Base-by-base conservation (phyloP, 2,113 vertebrate genomes). In the Ranitomeya imitator region DNA sequence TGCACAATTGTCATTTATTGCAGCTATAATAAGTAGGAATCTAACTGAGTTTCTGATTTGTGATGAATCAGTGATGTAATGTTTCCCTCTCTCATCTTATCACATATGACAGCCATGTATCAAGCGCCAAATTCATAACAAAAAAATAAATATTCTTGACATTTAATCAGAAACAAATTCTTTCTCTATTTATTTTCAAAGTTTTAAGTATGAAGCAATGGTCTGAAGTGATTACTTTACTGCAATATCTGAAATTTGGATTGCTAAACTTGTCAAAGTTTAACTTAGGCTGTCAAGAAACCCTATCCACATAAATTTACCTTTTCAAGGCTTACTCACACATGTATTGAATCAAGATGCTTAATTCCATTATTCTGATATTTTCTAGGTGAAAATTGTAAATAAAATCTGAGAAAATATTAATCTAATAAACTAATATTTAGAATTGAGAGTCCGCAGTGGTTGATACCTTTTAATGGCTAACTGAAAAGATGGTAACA, bases 181-280 rank as follows among this genome's bases (percentile, higher is more conserved):
- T 78, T 86, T 87, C 86, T 59, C 76, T 87, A 87, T 87, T 87
- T 87, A 87, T 87, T 87, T 87, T 55, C 21, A 59, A 69, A 71
- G 59, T 45, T 63, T 81, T 19, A 51, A 59, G 54, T 77, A 86
- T 76, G 19, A 78, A 78, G 74, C 61, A 31, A 67, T 10, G 26
- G 52, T 37, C 45, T 18, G 45, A 81, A 78, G n/a, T 86, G 61
- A 87, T 87, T 79, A 86, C 73, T 65, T 54, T 86, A 79, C 60
- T 52, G 79, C 85, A 77, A 45, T 79, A 86, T 37, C 65, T 65
- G 59, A 45, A 86, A 79, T 79, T 86, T 59, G 78, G 65, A 65
- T 86, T 61, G 61, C 60, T 86, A 86, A 77, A 86, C 54, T 21
- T 86, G 57, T 61, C 59, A 60, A 21, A 77, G 57, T 86, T 86